Evolutionary conservation across 2,888 invertebrate genomes (phyloP), one percentile per base, ranked within the genome.

Genomic region (Pristionchus exspectatus): DNA sequence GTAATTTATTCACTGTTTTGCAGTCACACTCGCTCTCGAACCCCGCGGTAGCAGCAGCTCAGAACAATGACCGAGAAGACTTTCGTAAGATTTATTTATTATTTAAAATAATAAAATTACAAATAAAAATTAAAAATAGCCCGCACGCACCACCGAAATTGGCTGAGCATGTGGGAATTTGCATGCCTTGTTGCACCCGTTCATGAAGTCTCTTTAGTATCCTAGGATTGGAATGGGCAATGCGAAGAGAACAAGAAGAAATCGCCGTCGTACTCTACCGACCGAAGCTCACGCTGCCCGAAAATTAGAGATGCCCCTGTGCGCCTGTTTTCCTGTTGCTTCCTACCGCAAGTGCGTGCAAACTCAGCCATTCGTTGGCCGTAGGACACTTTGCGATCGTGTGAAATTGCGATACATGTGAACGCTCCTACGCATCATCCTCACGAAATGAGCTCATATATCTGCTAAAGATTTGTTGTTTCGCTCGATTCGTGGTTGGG

Each of bases 1-100:
- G 30, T 44, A 77, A 77, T 77, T 72, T 77, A 77, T 77, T 77
- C 77, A n/a, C 24, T 77, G 77, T 77, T 81, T 81, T 81, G 50
- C 81, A 81, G 81, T 27, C n/a, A 27, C 50, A 27, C 50, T 81
- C 44, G 27, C 44, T n/a, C 50, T 81, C 44, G 50, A 81, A 50
- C 81, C 44, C 5, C 81, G 81, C n/a, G 81, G 74, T 54, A 81
- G 44, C 38, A 21, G 38, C 3, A 24, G 5, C 16, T 9, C 50
- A 81, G 24, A 24, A 81, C 50, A 33, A 81, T 81, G 81, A 54
- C 81, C 81, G 81, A 81, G 18, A 81, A 81, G 27, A 81, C 81
- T 81, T 81, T 81, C 81, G 81, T 81, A 21, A 50, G 81, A 50
- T 77, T 72, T 30, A 72, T 56, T 63, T 24, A n/a, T 63, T 63